Evolutionary conservation across 2,797 vertebrate species (phyloP).

Genomic region (Poecilia velifera): DNA sequence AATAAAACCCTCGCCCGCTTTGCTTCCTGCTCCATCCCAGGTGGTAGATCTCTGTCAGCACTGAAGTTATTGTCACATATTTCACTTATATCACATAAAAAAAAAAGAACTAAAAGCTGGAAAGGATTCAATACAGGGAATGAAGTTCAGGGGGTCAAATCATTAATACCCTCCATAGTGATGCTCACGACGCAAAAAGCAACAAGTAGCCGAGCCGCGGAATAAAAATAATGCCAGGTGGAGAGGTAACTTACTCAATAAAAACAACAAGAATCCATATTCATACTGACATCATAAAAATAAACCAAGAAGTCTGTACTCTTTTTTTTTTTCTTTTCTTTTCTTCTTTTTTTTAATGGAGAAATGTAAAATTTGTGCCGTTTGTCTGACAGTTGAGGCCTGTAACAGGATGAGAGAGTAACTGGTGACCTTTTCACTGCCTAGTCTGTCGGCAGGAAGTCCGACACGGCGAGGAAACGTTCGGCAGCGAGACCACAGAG

Average conservation of each 20-base stretch:
- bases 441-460: conserved; percentile 46
- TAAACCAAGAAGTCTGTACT: conserved; percentile 49
- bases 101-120: conserved; percentile 50
- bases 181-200: conserved; percentile 71
- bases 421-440: conserved; percentile 15
- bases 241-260: conserved; percentile 72
- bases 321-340: conserved; percentile 7
- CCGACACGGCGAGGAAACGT: conserved; percentile 33
- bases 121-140: conserved; percentile 51
- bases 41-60: conserved; percentile 69
- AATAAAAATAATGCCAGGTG: conserved; percentile 64
- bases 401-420: conserved; percentile 44
- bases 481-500: conserved; percentile 30
- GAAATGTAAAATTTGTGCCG: conserved; percentile 57
- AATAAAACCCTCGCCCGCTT: conserved; percentile 50
- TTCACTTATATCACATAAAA: conserved; percentile 81
- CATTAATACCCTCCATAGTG: conserved; percentile 58
- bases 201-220: conserved; percentile 67
- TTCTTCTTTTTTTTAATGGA: conserved; percentile 18
- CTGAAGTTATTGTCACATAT: conserved; percentile 76
- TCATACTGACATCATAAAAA: conserved; percentile 74
- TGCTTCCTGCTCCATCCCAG: conserved; percentile 46
- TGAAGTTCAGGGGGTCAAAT: conserved; percentile 31
- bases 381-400: conserved; percentile 35
- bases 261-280: conserved; percentile 74